Base-by-base conservation (phyloP, 92 coral and sea anemone genomes). In the Desmophyllum pertusum region DNA sequence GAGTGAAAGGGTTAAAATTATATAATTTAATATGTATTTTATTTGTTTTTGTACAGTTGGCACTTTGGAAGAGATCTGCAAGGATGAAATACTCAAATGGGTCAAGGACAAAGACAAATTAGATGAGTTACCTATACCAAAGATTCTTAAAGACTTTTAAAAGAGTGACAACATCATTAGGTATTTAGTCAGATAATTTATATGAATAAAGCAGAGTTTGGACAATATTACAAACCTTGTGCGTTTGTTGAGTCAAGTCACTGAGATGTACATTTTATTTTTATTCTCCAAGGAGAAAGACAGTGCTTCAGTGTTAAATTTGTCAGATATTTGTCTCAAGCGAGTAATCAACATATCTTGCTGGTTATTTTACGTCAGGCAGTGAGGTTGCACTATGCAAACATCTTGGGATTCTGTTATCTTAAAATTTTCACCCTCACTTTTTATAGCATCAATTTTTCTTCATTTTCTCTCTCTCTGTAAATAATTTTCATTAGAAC, bases 121-220 rank as follows among this genome's bases (percentile, higher is more conserved):
- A 72, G 93, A 92, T 37, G 85, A 91, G 70, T 94, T 96, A 36
- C 93, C 94, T 21, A 84, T 96, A 41, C 98, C 98, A 27, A 79
- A 70, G 51, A 76, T 86, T 81, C 70, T 96, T n/a, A 81, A 87
- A 84, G 92, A 92, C 46, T 93, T 86, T 79, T 93, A 53, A 90
- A 89, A 73, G 86, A 82, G 41, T 82, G 61, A 70, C 27, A 43
- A 10, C 40, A 37, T 82, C 57, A 41, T 40, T 72, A 82, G 43
- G 42, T 25, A 41, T n/a, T 8, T 72, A 38, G 31, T 3, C 33
- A 72, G 25, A 11, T 27, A 29, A 27, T 41, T 41, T 18, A 42
- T 10, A 40, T 14, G 77, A 43, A 72, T 21, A 43, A 46, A 72
- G 38, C 31, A 41, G 23, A 38, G 33, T 40, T 41, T 62, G 15